These are phyloP conservation scores for Charanyca ferruginea DNA, from an alignment of 2,888 invertebrate genomes.

Conservation along the genomic window DNA sequence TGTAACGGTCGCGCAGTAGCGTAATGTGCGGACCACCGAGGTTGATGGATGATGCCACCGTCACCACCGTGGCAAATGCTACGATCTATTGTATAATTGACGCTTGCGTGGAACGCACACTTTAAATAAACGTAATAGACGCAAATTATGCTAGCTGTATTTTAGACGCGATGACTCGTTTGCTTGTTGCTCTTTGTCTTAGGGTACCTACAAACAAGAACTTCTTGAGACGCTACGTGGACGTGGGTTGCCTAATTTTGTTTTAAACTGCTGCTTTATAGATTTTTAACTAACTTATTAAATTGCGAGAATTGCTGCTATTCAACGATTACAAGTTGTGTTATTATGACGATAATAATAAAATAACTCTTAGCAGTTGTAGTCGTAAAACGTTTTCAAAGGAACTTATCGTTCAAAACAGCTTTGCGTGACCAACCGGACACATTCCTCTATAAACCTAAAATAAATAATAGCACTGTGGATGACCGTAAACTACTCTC, in stretches of 20 bases:
- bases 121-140: conserved; percentile 59
- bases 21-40: conserved; percentile 79
- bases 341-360: conserved; percentile 25
- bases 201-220: conserved; percentile 9
- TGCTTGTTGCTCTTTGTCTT: conserved; percentile 38
- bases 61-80: conserved; percentile 74
- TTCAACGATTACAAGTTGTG: conserved; percentile 10
- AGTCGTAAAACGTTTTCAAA: conserved; percentile 38
- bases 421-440: conserved; percentile 3
- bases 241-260: too few species aligned
- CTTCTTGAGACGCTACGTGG: conserved; percentile 20
- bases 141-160: conserved; percentile 54
- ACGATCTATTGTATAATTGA: conserved; percentile 73
- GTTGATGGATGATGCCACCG: conserved; percentile 73
- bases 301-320: conserved; percentile 14
- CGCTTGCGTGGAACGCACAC: conserved; percentile 59
- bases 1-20: conserved; percentile 74
- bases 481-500: conserved; percentile 48
- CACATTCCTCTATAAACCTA: conserved; percentile 35
- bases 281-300: conserved; percentile 14
- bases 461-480: conserved; percentile 49
- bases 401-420: conserved; percentile 13
- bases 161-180: conserved; percentile 45
- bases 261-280: too few species aligned
- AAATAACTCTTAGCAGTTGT: conserved; percentile 19